These are phyloP conservation scores for Shargacucullia verbasci DNA, from an alignment of 2,888 invertebrate genomes.

Conservation along the genomic window DNA sequence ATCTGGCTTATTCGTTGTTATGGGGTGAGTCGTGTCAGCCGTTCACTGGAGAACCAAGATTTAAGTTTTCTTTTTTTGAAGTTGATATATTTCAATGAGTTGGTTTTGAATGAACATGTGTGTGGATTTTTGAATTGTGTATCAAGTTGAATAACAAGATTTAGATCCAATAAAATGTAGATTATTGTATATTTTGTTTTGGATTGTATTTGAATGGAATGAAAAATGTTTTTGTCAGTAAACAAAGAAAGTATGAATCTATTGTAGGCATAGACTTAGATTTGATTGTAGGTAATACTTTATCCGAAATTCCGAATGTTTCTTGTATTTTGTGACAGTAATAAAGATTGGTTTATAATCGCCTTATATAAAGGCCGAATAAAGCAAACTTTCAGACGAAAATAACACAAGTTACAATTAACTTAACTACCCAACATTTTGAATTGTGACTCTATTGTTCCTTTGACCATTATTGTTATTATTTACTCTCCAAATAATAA, in stretches of 20 bases:
- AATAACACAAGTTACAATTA: too few species aligned
- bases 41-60: conserved; percentile 51
- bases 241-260: too few species aligned
- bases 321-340: too few species aligned
- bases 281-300: too few species aligned
- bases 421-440: background rate
- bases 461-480: background rate
- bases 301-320: too few species aligned
- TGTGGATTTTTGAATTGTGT: conserved; percentile 1
- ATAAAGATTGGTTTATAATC: background rate
- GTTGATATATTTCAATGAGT: conserved; percentile 22
- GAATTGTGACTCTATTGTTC: conserved; percentile 2
- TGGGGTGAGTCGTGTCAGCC: conserved; percentile 35
- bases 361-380: background rate
- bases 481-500: background rate
- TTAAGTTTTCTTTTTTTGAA: conserved; percentile 44
- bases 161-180: too few species aligned
- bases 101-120: conserved; percentile 36
- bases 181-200: too few species aligned
- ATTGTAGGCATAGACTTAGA: too few species aligned
- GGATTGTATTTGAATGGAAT: too few species aligned
- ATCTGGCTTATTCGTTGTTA: conserved; percentile 62
- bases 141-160: too few species aligned
- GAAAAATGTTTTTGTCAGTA: too few species aligned
- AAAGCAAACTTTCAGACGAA: background rate